Conservation (phyloP, 2,113 vertebrate species). For the Oryzias melastigma region DNA sequence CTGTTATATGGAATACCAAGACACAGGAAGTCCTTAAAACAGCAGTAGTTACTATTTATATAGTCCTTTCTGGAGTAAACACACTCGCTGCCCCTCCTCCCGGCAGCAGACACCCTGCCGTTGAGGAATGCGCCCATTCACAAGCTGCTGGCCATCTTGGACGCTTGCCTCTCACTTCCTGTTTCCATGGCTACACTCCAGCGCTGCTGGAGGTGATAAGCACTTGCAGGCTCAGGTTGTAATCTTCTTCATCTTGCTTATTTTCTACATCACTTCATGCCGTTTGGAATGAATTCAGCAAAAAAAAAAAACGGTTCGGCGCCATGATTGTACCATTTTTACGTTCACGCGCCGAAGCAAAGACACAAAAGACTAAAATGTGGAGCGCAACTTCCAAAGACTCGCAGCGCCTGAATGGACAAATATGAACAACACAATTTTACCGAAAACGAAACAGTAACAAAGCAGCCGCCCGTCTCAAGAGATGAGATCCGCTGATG, state of each 20-base stretch:
- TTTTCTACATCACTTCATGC: constrained; percentile 72
- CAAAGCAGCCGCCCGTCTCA: no score
- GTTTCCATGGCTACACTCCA: constrained; percentile 74
- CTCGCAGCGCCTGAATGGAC: no score
- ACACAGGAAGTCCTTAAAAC: constrained; percentile 81
- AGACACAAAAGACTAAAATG: constrained; percentile 1
- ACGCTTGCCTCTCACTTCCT: constrained; percentile 76
- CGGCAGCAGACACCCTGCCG: constrained; percentile 63
- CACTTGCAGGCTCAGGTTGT: constrained; percentile 37
- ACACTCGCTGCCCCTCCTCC: constrained; percentile 63
- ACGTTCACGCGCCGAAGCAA: constrained; percentile 24
- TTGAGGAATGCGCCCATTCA: constrained; percentile 80
- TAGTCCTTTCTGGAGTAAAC: constrained; percentile 76
- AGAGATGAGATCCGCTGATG: no score
- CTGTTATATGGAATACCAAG: constrained; percentile 76
- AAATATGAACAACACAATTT: no score
- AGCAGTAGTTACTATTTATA: constrained; percentile 81
- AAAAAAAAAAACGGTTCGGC: constrained; percentile 44
- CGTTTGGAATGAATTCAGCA: constrained; percentile 43
- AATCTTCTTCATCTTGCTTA: constrained; percentile 66
- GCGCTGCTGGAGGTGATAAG: constrained; percentile 60
- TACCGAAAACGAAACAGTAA: no score
- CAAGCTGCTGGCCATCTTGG: constrained; percentile 79
- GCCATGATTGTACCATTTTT: constrained; percentile 34
- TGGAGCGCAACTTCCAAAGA: no score